Conservation (phyloP, 1,140 invertebrate species). For the Zophobas morio region DNA sequence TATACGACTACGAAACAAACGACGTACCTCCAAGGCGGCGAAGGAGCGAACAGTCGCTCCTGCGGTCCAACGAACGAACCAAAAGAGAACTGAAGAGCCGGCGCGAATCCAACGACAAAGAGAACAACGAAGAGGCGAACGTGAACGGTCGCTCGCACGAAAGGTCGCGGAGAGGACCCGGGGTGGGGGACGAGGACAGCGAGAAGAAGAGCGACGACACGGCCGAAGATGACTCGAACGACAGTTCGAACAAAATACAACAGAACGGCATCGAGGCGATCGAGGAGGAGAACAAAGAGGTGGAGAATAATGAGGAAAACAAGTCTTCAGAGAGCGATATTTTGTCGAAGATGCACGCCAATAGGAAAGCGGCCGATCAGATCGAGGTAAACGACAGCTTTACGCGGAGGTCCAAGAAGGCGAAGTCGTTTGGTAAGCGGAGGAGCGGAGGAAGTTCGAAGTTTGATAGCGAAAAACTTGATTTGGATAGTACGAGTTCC, state of each 20-base stretch:
- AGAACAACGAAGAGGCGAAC: slow-evolving; percentile 56
- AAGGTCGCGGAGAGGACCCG: slow-evolving; percentile 21
- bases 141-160: slow-evolving; percentile 35
- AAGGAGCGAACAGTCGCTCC: slow-evolving; percentile 14
- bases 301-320: slow-evolving; percentile 35
- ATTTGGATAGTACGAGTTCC: slow-evolving; percentile 50
- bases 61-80: slow-evolving; percentile 20
- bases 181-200: slow-evolving; percentile 39
- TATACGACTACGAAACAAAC: slow-evolving; percentile 56
- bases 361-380: neutral
- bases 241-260: slow-evolving; percentile 39
- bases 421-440: slow-evolving; percentile 44
- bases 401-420: slow-evolving; percentile 24
- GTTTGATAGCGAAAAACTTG: slow-evolving; percentile 19
- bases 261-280: slow-evolving; percentile 28
- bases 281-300: slow-evolving; percentile 7
- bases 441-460: neutral
- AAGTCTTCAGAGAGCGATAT: slow-evolving; percentile 47
- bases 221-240: slow-evolving; percentile 31
- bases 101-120: slow-evolving; percentile 56
- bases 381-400: slow-evolving; percentile 17
- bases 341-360: slow-evolving; percentile 23
- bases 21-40: slow-evolving; percentile 40
- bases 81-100: slow-evolving; percentile 36
- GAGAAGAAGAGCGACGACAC: slow-evolving; percentile 51